Evolutionary conservation across 2,797 vertebrate species (phyloP).

Genomic region (Scomberomorus guttatus): DNA sequence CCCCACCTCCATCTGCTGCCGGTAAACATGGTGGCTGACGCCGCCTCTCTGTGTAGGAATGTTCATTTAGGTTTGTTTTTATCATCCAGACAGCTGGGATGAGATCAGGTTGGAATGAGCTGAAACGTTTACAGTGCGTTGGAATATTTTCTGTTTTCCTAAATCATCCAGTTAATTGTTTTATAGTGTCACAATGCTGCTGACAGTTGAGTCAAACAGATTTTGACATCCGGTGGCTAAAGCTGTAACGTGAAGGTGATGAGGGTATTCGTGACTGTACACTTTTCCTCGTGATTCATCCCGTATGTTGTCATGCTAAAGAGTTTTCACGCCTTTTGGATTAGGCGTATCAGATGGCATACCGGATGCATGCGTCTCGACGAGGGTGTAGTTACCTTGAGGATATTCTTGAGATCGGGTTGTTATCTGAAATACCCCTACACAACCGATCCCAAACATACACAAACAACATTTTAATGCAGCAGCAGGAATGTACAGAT

Average conservation of each 20-base stretch:
- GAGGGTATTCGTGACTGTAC: constrained; percentile 80
- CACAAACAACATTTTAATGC: constrained; percentile 42
- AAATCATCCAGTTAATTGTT: neutral
- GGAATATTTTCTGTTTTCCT: neutral
- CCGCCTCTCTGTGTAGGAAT: constrained; percentile 31
- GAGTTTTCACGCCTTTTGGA: constrained; percentile 57
- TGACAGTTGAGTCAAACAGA: neutral
- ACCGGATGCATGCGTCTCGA: constrained; percentile 55
- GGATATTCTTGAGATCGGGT: constrained; percentile 44
- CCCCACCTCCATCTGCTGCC: constrained; percentile 46
- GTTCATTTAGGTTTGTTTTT: constrained; percentile 28
- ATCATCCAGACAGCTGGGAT: constrained; percentile 15
- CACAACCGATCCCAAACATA: constrained; percentile 66
- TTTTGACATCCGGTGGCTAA: neutral
- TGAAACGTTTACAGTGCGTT: neutral
- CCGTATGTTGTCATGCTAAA: constrained; percentile 60
- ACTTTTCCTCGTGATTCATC: constrained; percentile 51
- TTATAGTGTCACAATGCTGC: neutral
- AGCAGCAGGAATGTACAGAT: neutral
- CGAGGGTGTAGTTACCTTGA: neutral
- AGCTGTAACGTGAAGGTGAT: constrained; percentile 17
- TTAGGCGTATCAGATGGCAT: constrained; percentile 51
- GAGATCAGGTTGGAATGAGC: neutral
- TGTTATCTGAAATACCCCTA: constrained; percentile 64
- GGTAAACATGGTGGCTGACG: constrained; percentile 57